Evolutionary conservation across 2,113 vertebrate species (phyloP).

Genomic region (Paradisaea rubra): DNA sequence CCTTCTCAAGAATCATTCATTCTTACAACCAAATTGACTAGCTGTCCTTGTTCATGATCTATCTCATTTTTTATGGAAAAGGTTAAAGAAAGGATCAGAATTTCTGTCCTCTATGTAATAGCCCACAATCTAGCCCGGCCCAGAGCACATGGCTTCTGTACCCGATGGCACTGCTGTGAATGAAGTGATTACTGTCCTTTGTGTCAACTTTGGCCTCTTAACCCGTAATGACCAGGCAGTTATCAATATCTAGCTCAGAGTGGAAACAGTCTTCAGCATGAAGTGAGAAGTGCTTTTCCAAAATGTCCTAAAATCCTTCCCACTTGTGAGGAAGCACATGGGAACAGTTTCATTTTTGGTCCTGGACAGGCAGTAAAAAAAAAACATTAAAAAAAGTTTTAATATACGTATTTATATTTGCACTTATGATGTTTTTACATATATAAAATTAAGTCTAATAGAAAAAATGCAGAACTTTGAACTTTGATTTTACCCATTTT

Average conservation of each 20-base stretch:
- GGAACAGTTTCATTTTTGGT: neutral
- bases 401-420: neutral
- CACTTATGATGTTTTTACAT: neutral
- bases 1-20: neutral
- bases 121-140: neutral
- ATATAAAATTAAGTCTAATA: neutral
- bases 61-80: neutral
- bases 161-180: neutral
- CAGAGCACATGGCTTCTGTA: neutral
- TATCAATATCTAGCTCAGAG: neutral
- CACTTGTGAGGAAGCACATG: neutral
- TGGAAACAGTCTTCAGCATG: neutral
- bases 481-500: neutral
- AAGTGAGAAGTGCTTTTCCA: neutral
- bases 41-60: neutral
- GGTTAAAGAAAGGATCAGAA: neutral
- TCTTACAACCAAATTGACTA: neutral
- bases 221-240: neutral
- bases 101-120: neutral
- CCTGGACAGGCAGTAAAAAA: neutral
- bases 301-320: neutral
- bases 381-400: neutral
- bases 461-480: neutral
- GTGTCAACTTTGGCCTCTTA: neutral
- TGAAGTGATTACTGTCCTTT: fast-evolving